phyloP scores from a whole-genome alignment of 2,797 vertebrate genomes.

The Rhadinocentrus ornatus region DNA sequence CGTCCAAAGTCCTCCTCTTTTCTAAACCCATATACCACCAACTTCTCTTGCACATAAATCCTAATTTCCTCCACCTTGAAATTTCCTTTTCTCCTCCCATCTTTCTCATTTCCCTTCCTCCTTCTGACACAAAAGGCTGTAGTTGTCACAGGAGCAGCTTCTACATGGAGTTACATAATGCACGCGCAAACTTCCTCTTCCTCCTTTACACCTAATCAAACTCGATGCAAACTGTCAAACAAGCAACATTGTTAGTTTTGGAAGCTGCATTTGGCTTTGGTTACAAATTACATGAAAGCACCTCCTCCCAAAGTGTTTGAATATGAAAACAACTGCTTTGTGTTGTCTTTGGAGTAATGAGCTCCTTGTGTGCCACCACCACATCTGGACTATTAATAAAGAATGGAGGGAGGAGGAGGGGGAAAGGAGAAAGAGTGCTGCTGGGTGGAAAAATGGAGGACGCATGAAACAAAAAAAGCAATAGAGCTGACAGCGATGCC shows the following conservation, averaged over 20 bases:
- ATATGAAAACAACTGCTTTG: slow-evolving; percentile 70
- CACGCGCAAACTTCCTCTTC: slow-evolving; percentile 39
- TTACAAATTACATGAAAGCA: slow-evolving; percentile 69
- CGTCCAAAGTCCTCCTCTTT: not conserved
- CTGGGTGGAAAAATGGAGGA: slow-evolving; percentile 50
- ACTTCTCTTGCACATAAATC: not conserved
- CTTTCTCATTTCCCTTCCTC: not conserved
- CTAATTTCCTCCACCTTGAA: not conserved
- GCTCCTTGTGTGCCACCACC: slow-evolving; percentile 57
- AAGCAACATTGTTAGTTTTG: slow-evolving; percentile 62
- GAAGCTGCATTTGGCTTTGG: slow-evolving; percentile 42
- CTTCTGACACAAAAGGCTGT: slow-evolving; percentile 9
- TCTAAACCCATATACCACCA: not conserved
- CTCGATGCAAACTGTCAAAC: slow-evolving; percentile 60
- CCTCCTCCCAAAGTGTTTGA: slow-evolving; percentile 73
- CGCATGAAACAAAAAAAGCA: slow-evolving; percentile 64
- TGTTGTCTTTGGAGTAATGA: slow-evolving; percentile 73
- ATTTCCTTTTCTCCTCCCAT: not conserved
- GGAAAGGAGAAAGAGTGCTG: not conserved
- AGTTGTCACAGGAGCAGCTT: slow-evolving; percentile 8
- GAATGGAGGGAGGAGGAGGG: slow-evolving; percentile 29
- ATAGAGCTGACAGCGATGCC: slow-evolving; percentile 57
- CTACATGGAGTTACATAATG: slow-evolving; percentile 60
- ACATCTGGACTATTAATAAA: slow-evolving; percentile 79
- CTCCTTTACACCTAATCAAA: slow-evolving; percentile 57